Percentiles rank a stretch among this genome's conserved stretches.
phyloP scores from a whole-genome alignment of 2,888 invertebrate genomes.

The Diabrotica balteata region DNA sequence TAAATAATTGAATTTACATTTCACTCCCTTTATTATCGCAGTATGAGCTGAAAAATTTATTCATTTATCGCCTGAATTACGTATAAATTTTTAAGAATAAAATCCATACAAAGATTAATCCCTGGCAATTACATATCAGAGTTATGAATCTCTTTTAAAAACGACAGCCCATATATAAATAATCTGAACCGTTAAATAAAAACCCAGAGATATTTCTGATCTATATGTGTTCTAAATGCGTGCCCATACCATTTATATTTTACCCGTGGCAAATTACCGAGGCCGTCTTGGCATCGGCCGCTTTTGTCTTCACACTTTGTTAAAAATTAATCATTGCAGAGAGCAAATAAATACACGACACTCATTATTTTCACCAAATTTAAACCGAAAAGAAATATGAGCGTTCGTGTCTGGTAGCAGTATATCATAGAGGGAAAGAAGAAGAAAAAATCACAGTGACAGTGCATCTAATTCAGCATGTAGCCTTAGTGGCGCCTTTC shows the following conservation, averaged over 20 bases:
- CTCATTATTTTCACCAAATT: constrained; percentile 50
- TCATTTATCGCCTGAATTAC: too few species aligned
- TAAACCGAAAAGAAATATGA: constrained; percentile 48
- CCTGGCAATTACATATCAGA: too few species aligned
- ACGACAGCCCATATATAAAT: too few species aligned
- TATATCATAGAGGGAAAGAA: constrained; percentile 47
- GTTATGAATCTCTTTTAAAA: too few species aligned
- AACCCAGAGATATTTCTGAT: too few species aligned
- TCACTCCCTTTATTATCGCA: too few species aligned
- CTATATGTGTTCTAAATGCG: not conserved
- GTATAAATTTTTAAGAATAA: too few species aligned
- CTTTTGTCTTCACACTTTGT: constrained; percentile 38
- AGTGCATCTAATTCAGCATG: constrained; percentile 57
- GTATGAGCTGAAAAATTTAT: too few species aligned
- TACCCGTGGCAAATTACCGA: constrained; percentile 28
- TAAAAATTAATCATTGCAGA: constrained; percentile 42
- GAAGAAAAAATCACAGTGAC: constrained; percentile 46
- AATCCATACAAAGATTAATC: too few species aligned
- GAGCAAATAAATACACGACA: constrained; percentile 40
- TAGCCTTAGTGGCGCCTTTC: constrained; percentile 54
- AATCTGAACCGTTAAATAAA: too few species aligned
- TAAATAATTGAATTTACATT: too few species aligned
- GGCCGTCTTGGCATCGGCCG: constrained; percentile 25
- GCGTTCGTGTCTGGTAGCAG: constrained; percentile 51
- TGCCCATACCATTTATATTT: constrained; percentile 7